A percentile compares a stretch with the other conserved stretches of the same genome.
Conservation (phyloP, 1,140 invertebrate genomes). For the Meloidogyne chitwoodi region DNA sequence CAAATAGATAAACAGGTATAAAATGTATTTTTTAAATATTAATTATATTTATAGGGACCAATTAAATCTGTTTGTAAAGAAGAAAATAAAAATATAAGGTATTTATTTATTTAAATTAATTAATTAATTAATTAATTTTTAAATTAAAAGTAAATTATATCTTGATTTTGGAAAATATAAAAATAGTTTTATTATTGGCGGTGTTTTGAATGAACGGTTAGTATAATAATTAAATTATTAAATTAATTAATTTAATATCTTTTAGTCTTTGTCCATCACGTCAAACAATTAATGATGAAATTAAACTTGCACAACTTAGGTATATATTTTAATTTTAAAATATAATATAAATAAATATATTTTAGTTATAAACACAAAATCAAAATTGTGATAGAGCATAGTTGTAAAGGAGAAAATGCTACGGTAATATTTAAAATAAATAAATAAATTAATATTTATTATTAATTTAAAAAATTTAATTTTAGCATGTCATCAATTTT, state of each 20-base stretch:
- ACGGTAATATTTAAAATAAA: not conserved
- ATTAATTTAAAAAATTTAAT: not conserved
- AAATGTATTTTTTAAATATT: not conserved
- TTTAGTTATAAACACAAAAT: not conserved
- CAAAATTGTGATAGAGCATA: not conserved
- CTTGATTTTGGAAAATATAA: not conserved
- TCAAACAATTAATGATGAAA: not conserved
- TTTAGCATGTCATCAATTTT: not conserved
- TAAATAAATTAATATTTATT: no score
- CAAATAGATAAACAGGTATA: not conserved
- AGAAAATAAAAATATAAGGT: not conserved
- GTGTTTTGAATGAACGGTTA: not conserved
- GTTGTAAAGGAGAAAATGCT: not conserved
- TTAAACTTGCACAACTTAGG: not conserved
- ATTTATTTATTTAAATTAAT: not conserved
- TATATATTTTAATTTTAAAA: not conserved
- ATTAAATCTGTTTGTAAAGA: not conserved
- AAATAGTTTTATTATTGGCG: not conserved
- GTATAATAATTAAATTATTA: not conserved
- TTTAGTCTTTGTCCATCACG: not conserved
- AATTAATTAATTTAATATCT: not conserved
- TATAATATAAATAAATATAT: not conserved
- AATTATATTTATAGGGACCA: no score
- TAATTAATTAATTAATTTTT: no score
- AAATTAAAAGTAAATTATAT: not conserved